Evolutionary conservation across 2,113 vertebrate genomes (phyloP), one percentile per base, ranked within the genome.

Genomic region (Sinosuthora webbiana): DNA sequence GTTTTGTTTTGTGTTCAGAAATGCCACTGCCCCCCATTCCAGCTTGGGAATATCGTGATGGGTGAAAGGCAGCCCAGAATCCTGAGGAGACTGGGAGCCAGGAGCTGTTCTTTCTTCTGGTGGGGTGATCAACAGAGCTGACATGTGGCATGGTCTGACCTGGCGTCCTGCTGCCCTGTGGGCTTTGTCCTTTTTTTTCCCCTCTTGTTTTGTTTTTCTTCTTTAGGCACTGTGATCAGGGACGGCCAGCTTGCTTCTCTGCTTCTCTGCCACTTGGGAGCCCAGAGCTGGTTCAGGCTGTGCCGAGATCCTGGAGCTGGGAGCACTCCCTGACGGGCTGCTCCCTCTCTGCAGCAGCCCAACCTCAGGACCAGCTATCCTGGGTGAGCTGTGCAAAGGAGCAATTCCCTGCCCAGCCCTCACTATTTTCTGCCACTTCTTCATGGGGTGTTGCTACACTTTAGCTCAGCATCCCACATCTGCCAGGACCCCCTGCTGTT

Each of bases 1-100:
- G n/a, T n/a, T 41, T 33, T 39, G 11, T 49, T 81, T 50, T n/a
- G 19, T 59, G 30, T n/a, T 15, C 8, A 7, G 12, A 69, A 27
- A 7, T 41, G 45, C 18, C 53, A 23, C 15, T 41, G 20, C 2
- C 4, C 5, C 17, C 6, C 2, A 1, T 23, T 57, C 35, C 44
- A 41, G 18, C 15, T 33, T 0, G 0, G 28, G 23, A 41, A 28
- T 41, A 49, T n/a, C 0, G 0, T 0, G 0, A 41, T 14, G 28
- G 35, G 3, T 6, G 22, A 49, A 33, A 28, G 16, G 22, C 0
- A 0, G 22, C 30, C 35, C 3, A 19, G 57, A 45, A 39, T 33
- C 57, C 44, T 23, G n/a, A 0, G 1, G 62, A 10, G 0, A 7
- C 0, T 35, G 13, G 24, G 20, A 7, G 25, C 25, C 25, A 35